Conservation (phyloP, 2,888 invertebrate species). For the Papilio elwesi region DNA sequence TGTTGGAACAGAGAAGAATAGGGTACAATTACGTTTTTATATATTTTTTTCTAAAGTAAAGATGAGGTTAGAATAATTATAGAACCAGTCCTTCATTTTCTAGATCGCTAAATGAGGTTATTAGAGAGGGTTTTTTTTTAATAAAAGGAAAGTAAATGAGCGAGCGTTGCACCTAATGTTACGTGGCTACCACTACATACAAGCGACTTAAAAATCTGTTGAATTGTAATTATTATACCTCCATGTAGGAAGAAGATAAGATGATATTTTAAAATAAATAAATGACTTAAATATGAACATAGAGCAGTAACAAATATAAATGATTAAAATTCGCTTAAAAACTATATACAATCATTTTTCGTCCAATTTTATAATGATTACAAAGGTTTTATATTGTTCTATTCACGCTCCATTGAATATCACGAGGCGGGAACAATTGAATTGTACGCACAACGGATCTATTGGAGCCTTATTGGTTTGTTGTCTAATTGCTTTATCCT, state of each 20-base stretch:
- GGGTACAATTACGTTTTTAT: background rate
- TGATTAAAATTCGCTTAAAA: background rate
- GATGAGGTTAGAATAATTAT: background rate
- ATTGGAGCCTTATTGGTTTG: conserved; percentile 58
- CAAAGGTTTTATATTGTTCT: conserved; percentile 10
- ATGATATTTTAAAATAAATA: no score
- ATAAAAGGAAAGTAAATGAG: no score
- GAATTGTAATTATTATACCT: no score
- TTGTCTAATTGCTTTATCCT: conserved; percentile 67
- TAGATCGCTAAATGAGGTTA: no score
- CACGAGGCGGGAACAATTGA: conserved; percentile 24
- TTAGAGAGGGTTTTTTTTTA: no score
- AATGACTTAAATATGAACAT: background rate
- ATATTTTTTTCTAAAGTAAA: background rate
- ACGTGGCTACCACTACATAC: no score
- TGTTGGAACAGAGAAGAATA: background rate
- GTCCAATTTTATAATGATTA: background rate
- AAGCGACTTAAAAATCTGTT: no score
- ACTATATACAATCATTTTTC: background rate
- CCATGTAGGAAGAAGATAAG: no score
- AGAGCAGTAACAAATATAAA: background rate
- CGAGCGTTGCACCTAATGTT: no score
- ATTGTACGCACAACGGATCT: conserved; percentile 47
- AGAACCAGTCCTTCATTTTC: no score
- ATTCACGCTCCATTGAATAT: conserved; percentile 6